These are phyloP conservation scores for Drosophila barbarae DNA, from an alignment of 2,888 invertebrate genomes.

Conservation along the genomic window DNA sequence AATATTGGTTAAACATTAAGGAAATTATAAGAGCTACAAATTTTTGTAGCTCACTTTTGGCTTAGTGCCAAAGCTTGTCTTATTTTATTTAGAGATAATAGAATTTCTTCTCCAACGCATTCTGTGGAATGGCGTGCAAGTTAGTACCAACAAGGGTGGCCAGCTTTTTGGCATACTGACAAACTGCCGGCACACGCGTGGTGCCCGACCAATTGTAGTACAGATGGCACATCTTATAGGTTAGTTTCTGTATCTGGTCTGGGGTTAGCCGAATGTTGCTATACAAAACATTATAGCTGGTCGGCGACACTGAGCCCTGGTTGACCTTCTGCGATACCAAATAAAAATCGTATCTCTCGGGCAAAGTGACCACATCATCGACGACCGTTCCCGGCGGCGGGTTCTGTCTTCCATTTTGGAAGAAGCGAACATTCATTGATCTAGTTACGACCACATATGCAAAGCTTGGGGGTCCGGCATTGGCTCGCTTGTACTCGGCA, in stretches of 20 bases:
- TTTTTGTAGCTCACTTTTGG: neutral
- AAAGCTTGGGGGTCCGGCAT: conserved; percentile 81
- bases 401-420: conserved; percentile 81
- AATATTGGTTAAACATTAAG: neutral
- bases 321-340: conserved; percentile 91
- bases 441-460: conserved; percentile 94
- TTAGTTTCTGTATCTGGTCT: conserved; percentile 89
- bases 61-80: neutral
- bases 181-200: conserved; percentile 93
- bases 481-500: conserved; percentile 81
- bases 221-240: conserved; percentile 93
- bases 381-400: conserved; percentile 93
- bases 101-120: conserved; percentile 83
- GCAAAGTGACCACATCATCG: conserved; percentile 91
- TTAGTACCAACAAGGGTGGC: conserved; percentile 92
- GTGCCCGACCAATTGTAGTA: conserved; percentile 96
- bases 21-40: neutral
- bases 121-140: conserved; percentile 86
- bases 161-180: conserved; percentile 96
- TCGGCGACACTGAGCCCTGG: conserved; percentile 95
- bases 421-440: conserved; percentile 89
- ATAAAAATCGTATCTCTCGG: conserved; percentile 93
- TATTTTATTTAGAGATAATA: conserved; percentile 84
- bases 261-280: conserved; percentile 86
- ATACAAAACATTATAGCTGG: conserved; percentile 91